Evolutionary conservation across 2,888 invertebrate species (phyloP).

Genomic region (Troides oblongomaculatus): DNA sequence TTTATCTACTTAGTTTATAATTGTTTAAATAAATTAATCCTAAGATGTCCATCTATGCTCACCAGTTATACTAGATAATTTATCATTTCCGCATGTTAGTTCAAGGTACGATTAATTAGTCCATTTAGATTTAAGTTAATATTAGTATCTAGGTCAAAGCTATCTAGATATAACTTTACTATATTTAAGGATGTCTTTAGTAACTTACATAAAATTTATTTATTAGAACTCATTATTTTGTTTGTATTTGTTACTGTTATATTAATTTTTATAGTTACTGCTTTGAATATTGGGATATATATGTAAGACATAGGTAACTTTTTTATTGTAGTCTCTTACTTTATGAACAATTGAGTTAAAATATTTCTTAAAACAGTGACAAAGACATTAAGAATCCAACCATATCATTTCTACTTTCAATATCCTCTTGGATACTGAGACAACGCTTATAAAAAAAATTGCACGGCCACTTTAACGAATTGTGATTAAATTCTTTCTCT

Average conservation of each 20-base stretch:
- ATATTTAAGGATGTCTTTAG: background rate
- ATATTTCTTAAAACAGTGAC: background rate
- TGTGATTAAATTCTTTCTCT: constrained; percentile 51
- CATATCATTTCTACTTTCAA: constrained; percentile 13
- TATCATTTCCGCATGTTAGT: constrained; percentile 63
- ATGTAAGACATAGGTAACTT: background rate
- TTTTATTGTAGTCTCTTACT: too few species aligned
- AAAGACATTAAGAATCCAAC: background rate
- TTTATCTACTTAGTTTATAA: too few species aligned
- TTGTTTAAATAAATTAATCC: background rate
- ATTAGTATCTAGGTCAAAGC: constrained; percentile 1
- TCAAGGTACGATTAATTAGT: constrained; percentile 52
- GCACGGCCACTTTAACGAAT: constrained; percentile 38
- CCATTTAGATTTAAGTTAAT: background rate
- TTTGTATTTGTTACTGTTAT: too few species aligned
- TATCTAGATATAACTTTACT: background rate
- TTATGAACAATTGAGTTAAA: too few species aligned
- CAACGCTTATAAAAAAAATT: constrained; percentile 22
- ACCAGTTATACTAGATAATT: constrained; percentile 39
- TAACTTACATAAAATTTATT: background rate
- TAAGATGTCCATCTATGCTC: background rate
- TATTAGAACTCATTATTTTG: background rate
- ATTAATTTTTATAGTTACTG: too few species aligned
- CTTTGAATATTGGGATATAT: background rate
- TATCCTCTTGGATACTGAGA: constrained; percentile 14